Evolutionary conservation across 2,797 vertebrate species (phyloP), one percentile per base, ranked within the genome.

Genomic region (Threskiornis aethiopicus): DNA sequence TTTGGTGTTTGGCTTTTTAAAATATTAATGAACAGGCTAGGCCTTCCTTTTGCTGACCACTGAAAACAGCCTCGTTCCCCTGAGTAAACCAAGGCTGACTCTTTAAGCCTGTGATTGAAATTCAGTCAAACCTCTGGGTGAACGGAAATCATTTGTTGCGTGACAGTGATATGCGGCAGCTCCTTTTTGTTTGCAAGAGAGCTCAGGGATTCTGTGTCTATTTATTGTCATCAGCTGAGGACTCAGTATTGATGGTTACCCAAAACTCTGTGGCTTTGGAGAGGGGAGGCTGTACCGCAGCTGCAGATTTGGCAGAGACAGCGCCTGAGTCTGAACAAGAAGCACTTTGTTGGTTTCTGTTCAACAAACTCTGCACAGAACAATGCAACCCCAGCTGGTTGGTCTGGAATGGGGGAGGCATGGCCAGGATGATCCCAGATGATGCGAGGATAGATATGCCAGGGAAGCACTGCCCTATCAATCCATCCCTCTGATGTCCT

Each of bases 11-110:
- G 94, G 84, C 88, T 94, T 96, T 96, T 49, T 98, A 84, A 98
- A 98, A 97, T 97, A 97, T 97, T 97, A 96, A 98, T 97, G 96
- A 97, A 79, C 75, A 92, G 80, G 76, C 69, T 89, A 93, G 80
- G 77, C 75, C 91, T 96, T 72, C 89, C 87, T 95, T 97, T 90
- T 96, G 96, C 96, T 97, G 96, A 96, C 89, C 87, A 67, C 75
- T 87, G 83, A 92, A 96, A 97, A 96, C 47, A 80, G 49, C 16
- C 62, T 57, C 7, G 0, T 35, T 93, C 97, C 96, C 95, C 69
- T 13, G 93, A 77, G 89, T 82, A 93, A 88, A 49, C 28, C 52
- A 54, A 70, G 67, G 71, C 93, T 59, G 61, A 87, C 21, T 88
- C 89, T 87, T 92, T 54, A 88, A 94, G 51, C 22, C 86, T 13